phyloP scores from a whole-genome alignment of 2,888 invertebrate species.

The Stegana nigrithorax region DNA sequence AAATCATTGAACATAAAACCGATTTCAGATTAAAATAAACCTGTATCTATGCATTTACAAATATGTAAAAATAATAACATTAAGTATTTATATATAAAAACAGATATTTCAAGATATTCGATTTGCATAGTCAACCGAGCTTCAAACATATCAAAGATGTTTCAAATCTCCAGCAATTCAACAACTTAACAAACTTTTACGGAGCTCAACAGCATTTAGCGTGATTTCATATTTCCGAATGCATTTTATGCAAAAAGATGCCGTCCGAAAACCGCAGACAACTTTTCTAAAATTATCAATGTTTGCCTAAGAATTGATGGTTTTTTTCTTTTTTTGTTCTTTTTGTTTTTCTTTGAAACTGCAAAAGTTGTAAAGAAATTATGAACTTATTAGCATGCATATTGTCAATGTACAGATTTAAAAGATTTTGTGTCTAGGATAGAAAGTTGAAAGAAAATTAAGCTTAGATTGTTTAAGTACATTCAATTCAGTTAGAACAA shows the following conservation, averaged over 20 bases:
- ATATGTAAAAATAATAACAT: conserved; percentile 41
- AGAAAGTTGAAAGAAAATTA: conserved; percentile 25
- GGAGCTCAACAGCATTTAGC: too few species aligned
- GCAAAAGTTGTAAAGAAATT: too few species aligned
- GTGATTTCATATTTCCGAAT: too few species aligned
- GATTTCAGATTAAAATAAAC: neutral
- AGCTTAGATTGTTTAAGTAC: conserved; percentile 18
- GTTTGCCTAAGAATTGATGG: neutral
- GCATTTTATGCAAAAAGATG: too few species aligned
- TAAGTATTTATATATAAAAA: conserved; percentile 51
- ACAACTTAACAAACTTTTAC: too few species aligned
- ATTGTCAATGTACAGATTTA: conserved; percentile 38
- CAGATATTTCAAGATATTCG: conserved; percentile 59
- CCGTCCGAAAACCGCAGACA: too few species aligned
- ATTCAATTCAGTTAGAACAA: conserved; percentile 6
- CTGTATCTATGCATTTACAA: conserved; percentile 31
- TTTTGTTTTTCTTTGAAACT: conserved; percentile 15
- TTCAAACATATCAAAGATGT: neutral
- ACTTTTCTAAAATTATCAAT: too few species aligned
- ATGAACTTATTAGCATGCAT: too few species aligned
- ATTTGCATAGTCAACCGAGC: conserved; percentile 31
- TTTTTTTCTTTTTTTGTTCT: conserved; percentile 15
- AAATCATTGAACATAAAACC: conserved; percentile 38
- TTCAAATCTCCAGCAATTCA: too few species aligned
- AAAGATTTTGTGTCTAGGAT: conserved; percentile 41